phyloP scores from a whole-genome alignment of 2,797 vertebrate genomes.

The Rhabdomys pumilio region DNA sequence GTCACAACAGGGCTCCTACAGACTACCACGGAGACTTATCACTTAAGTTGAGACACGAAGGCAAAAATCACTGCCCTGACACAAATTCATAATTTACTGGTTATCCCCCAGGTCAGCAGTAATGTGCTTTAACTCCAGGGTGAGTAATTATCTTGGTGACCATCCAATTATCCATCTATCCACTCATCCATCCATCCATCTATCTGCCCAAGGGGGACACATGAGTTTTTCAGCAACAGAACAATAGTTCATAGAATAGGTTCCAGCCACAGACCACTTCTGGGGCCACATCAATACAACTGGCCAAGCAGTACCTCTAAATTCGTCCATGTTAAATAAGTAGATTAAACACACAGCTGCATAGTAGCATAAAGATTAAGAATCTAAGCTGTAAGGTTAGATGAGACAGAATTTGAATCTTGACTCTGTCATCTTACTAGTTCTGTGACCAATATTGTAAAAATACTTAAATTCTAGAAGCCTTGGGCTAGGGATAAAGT shows the following conservation, averaged over 20 bases:
- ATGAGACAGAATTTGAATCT: neutral
- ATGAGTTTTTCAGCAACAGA: neutral
- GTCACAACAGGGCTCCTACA: neutral
- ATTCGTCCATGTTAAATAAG: neutral
- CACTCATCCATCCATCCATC: neutral
- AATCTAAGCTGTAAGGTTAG: neutral
- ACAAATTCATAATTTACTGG: neutral
- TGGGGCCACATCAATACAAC: neutral
- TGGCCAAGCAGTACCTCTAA: neutral
- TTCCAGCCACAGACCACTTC: conserved; percentile 1
- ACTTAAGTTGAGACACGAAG: neutral
- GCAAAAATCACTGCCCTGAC: conserved; percentile 4
- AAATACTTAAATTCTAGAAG: conserved; percentile 26
- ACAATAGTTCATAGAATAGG: neutral
- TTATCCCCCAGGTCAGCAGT: neutral
- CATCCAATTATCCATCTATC: neutral
- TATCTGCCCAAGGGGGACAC: neutral
- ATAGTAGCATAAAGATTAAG: neutral
- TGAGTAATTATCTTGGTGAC: neutral
- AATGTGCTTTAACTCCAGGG: neutral
- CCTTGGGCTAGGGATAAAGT: neutral
- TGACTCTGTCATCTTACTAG: neutral
- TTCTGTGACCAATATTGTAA: neutral
- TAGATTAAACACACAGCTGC: neutral
- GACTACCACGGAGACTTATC: neutral